Base-by-base conservation (phyloP, 2,797 vertebrate species). In the Eulemur rubriventer region DNA sequence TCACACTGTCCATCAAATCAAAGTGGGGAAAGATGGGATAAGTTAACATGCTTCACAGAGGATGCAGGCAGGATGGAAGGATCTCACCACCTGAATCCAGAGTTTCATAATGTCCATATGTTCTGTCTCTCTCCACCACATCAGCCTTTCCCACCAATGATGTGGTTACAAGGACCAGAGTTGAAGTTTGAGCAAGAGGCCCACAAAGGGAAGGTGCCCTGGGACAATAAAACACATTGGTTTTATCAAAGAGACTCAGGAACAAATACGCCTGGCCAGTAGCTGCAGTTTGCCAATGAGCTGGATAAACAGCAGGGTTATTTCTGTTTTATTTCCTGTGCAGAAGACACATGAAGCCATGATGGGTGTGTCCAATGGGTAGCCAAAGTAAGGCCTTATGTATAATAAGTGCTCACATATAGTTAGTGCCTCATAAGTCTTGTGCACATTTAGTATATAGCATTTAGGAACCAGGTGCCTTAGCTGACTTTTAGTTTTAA, bases 211-310 rank as follows among this genome's bases (percentile, higher is more conserved):
- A 81, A 93, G 61, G 6, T 35, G 1, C 17, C 57, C 18, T 70
- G 38, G 57, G 16, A 28, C 76, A 75, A 57, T 30, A 50, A 59
- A n/a, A 48, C 30, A 55, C 22, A 30, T 8, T 85, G n/a, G 41
- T 82, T 83, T 43, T 67, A 80, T 92, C 55, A 17, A 50, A 82
- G 88, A 79, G n/a, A 38, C 46, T 75, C 26, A 38, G 35, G 24
- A n/a, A 63, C 50, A 80, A 55, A 46, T 75, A 2, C 16, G 10
- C 7, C 30, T 86, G 43, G 46, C 78, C 50, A 82, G 26, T 41
- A 87, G 65, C 41, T 22, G 10, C 50, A n/a, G 69, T 86, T 95
- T 94, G 65, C 38, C 91, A 52, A 1, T 75, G n/a, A 90, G 69
- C 65, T 73, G 16, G 73, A 48, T 55, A n/a, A 48, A 83, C 46